Percentiles rank a stretch among this genome's conserved stretches.
Conservation (phyloP, 2,113 vertebrate species). For the Paedocypris sp. region DNA sequence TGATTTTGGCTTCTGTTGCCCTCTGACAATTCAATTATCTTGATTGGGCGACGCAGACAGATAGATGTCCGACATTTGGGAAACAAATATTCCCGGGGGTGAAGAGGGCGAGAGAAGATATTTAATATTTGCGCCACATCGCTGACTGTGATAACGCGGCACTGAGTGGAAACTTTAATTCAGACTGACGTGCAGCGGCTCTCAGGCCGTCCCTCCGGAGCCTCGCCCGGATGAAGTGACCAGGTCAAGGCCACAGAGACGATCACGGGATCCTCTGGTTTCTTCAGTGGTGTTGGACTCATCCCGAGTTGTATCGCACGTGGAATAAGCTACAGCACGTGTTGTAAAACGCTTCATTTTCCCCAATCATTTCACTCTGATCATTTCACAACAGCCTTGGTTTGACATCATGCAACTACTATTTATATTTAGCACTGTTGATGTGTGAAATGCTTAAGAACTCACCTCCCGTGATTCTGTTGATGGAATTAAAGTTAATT, state of each 20-base stretch:
- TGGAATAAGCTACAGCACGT: too few relatives aligned
- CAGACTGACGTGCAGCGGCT: background rate
- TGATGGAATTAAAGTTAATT: too few relatives aligned
- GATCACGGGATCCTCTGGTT: background rate
- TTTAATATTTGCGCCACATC: background rate
- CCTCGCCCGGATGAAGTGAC: background rate
- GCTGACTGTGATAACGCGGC: background rate
- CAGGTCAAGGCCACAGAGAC: background rate
- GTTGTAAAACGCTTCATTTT: too few relatives aligned
- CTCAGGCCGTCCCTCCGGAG: background rate
- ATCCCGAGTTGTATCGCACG: too few relatives aligned
- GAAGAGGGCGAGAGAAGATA: background rate
- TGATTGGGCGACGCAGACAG: slow-evolving; percentile 17
- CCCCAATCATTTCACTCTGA: too few relatives aligned
- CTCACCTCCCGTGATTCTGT: too few relatives aligned
- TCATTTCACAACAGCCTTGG: too few relatives aligned
- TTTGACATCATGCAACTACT: too few relatives aligned
- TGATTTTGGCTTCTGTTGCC: slow-evolving; percentile 29
- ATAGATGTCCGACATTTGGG: background rate
- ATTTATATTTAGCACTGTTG: too few relatives aligned
- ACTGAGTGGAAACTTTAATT: background rate
- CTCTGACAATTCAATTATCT: slow-evolving; percentile 40
- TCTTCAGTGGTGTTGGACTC: background rate
- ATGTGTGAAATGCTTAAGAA: too few relatives aligned
- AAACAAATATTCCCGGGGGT: slow-evolving; percentile 12